Percentiles rank a stretch among this genome's conserved stretches.
Evolutionary conservation across 2,888 invertebrate species (phyloP).

Genomic region (Rhimphoctona megacephalus): DNA sequence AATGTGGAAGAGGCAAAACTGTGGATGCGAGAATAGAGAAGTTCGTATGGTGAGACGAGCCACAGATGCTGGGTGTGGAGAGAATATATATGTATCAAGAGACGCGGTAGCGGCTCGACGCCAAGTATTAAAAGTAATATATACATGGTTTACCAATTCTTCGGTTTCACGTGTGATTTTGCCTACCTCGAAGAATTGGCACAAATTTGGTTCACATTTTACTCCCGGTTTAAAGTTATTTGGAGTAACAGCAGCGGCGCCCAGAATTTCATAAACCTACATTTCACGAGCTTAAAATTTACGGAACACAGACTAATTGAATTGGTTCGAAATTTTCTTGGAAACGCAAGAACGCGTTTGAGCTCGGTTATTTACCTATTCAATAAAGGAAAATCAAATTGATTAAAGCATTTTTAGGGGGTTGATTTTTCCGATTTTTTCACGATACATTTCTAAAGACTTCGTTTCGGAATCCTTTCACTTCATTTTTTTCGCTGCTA

Average conservation of each 20-base stretch:
- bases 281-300: neutral
- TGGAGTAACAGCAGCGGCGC: neutral
- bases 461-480: neutral
- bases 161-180: slow-evolving; percentile 44
- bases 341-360: neutral
- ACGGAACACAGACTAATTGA: neutral
- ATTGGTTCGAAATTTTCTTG: neutral
- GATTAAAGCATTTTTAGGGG: neutral
- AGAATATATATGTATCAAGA: slow-evolving; percentile 2
- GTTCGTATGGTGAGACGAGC: slow-evolving; percentile 60
- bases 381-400: neutral
- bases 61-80: slow-evolving; percentile 54
- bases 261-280: neutral
- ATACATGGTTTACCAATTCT: slow-evolving; percentile 19
- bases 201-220: neutral
- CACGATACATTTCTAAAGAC: neutral
- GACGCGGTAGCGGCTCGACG: no score
- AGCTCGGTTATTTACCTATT: neutral
- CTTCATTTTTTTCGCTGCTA: no score
- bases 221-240: neutral
- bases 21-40: slow-evolving; percentile 51
- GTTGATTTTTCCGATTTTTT: neutral
- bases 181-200: slow-evolving; percentile 6
- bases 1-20: slow-evolving; percentile 56
- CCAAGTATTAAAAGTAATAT: no score